Evolutionary conservation across 2,797 vertebrate species (phyloP).

Genomic region (Hybognathus amarus): DNA sequence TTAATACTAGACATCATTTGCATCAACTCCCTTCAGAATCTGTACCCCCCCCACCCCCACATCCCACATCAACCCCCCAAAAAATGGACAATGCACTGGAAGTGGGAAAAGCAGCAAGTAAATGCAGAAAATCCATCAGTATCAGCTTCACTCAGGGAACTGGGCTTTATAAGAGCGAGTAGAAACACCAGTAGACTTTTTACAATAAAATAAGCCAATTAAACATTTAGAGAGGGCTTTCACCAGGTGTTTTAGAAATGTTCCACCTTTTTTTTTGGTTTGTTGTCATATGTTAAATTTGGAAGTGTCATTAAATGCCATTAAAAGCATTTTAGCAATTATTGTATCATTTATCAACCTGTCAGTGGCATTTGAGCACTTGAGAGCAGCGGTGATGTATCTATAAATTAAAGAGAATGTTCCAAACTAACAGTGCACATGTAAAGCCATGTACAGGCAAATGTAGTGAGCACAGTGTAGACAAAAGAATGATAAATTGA

Average conservation of each 20-base stretch:
- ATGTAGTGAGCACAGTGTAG: slow-evolving; percentile 4
- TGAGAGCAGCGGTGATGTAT: slow-evolving; percentile 20
- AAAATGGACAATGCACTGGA: slow-evolving; percentile 71
- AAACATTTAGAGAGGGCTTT: slow-evolving; percentile 53
- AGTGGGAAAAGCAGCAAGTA: slow-evolving; percentile 58
- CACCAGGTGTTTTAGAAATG: slow-evolving; percentile 8
- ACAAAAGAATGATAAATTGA: slow-evolving; percentile 23
- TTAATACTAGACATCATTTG: slow-evolving; percentile 77
- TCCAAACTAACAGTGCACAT: slow-evolving; percentile 16
- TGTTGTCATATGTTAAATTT: not conserved
- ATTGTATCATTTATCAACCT: slow-evolving; percentile 21
- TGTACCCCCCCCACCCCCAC: not conserved
- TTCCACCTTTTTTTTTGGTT: not conserved
- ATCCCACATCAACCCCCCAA: slow-evolving; percentile 13
- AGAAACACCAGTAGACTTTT: slow-evolving; percentile 49
- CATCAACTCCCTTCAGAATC: slow-evolving; percentile 66
- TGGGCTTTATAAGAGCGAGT: slow-evolving; percentile 42
- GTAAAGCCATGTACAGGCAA: slow-evolving; percentile 20
- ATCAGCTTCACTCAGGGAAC: slow-evolving; percentile 48
- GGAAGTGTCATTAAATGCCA: not conserved
- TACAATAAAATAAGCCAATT: slow-evolving; percentile 25
- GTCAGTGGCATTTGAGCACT: not conserved
- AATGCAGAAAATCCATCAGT: slow-evolving; percentile 52
- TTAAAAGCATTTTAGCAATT: not conserved
- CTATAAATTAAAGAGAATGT: slow-evolving; percentile 29